Evolutionary conservation across 1,140 invertebrate species (phyloP), one percentile per base, ranked within the genome.

Genomic region (Megalopta genalis): DNA sequence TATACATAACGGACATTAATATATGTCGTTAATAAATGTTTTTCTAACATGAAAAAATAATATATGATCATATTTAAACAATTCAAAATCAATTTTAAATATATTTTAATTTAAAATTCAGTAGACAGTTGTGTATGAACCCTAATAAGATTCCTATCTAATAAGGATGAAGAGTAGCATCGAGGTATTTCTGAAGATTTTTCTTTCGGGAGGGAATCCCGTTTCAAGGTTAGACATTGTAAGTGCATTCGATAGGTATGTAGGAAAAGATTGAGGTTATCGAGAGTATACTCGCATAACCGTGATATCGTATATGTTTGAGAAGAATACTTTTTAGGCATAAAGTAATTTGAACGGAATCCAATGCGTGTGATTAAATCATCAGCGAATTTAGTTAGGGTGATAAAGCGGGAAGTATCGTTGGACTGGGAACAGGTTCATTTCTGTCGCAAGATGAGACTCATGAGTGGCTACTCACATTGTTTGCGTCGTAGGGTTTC

Each of bases 401-500:
- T 14, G 16, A 5, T 32, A 66, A 74, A 60, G 74, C 46, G 81
- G 52, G 62, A 77, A 71, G 49, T 46, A 82, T 49, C 62, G 69
- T 81, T 83, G 54, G 21, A 57, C 27, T 23, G 12, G 39, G 16
- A 14, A 18, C 21, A 64, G 62, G 12, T 39, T 76, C 80, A 52
- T 65, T 59, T 42, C 65, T 52, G 46, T 70, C 59, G 68, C 77
- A 71, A n/a, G 63, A 52, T 52, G 49, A 21, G 46, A 75, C 69
- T 74, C 63, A 49, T 72, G 10, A 10, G 37, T 14, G 59, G 32
- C 59, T 77, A 93, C 92, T 93, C 88, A 93, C 92, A 89, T 93
- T 92, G 87, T 92, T 92, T 78, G 90, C 85, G 79, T 93, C 91
- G 84, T 92, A 93, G 67, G 91, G 90, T 77, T 91, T 91, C 73